phyloP scores from a whole-genome alignment of 2,888 invertebrate species.

The Platypus cylindrus region DNA sequence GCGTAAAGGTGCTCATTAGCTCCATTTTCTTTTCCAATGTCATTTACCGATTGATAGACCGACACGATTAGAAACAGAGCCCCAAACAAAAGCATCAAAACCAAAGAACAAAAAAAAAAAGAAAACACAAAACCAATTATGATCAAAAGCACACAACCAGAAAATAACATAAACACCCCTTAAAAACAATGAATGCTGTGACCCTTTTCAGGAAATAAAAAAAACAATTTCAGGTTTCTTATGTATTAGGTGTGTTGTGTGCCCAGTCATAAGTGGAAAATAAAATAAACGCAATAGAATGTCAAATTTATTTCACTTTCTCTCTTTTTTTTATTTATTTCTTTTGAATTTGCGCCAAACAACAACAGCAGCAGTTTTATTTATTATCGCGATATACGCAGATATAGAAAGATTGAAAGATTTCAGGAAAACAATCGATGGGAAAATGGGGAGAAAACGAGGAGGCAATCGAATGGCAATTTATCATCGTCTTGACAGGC shows the following conservation, averaged over 20 bases:
- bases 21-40: no score
- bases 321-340: slow-evolving; percentile 12
- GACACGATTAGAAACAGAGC: no score
- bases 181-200: neutral
- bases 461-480: slow-evolving; percentile 34
- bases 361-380: slow-evolving; percentile 16
- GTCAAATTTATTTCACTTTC: no score
- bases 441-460: slow-evolving; percentile 21
- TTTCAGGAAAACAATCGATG: slow-evolving; percentile 22
- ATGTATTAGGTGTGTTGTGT: no score
- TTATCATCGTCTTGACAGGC: slow-evolving; percentile 35
- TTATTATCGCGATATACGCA: no score
- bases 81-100: no score
- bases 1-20: no score
- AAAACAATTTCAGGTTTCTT: slow-evolving; percentile 2
- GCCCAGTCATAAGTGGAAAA: slow-evolving; percentile 3
- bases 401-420: slow-evolving; percentile 19
- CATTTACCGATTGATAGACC: no score
- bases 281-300: slow-evolving; percentile 7
- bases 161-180: slow-evolving; percentile 1
- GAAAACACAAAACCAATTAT: no score
- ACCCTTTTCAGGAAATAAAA: slow-evolving; percentile 2
- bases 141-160: slow-evolving; percentile 5
- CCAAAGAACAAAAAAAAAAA: no score
- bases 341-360: slow-evolving; percentile 10